These are phyloP conservation scores for Julus scandinavius DNA, from an alignment of 2,888 invertebrate genomes.

Conservation along the genomic window DNA sequence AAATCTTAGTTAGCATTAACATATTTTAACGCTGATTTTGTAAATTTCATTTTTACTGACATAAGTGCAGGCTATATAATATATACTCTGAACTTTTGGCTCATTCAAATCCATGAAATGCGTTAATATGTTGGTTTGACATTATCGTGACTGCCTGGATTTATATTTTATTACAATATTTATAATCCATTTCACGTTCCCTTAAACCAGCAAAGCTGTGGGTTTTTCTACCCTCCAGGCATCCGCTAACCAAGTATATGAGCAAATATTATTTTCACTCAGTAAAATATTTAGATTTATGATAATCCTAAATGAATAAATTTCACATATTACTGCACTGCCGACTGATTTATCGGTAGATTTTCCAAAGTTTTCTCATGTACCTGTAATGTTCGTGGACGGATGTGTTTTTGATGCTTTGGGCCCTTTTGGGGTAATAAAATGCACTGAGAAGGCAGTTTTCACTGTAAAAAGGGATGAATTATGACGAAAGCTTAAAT, in stretches of 20 bases:
- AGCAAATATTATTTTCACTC: background rate
- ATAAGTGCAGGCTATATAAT: too few species aligned
- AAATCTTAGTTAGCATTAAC: too few species aligned
- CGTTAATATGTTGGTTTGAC: background rate
- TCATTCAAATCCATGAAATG: background rate
- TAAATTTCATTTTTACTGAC: too few species aligned
- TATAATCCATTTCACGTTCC: background rate
- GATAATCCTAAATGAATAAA: slow-evolving; percentile 39
- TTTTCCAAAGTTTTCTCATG: background rate
- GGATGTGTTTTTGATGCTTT: background rate
- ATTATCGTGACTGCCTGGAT: background rate
- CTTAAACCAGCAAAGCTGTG: background rate
- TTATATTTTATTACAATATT: background rate
- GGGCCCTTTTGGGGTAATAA: background rate
- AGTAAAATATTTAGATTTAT: slow-evolving; percentile 19
- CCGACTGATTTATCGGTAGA: slow-evolving; percentile 6
- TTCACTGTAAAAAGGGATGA: background rate
- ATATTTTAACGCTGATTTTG: too few species aligned
- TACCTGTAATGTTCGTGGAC: background rate
- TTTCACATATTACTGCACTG: background rate
- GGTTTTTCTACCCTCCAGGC: background rate
- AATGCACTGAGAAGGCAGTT: background rate
- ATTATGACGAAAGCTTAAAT: background rate
- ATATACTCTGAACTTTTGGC: background rate
- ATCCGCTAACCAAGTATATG: background rate